Evolutionary conservation across 2,797 vertebrate species (phyloP), one percentile per base, ranked within the genome.

Genomic region (Darevskia mixta): DNA sequence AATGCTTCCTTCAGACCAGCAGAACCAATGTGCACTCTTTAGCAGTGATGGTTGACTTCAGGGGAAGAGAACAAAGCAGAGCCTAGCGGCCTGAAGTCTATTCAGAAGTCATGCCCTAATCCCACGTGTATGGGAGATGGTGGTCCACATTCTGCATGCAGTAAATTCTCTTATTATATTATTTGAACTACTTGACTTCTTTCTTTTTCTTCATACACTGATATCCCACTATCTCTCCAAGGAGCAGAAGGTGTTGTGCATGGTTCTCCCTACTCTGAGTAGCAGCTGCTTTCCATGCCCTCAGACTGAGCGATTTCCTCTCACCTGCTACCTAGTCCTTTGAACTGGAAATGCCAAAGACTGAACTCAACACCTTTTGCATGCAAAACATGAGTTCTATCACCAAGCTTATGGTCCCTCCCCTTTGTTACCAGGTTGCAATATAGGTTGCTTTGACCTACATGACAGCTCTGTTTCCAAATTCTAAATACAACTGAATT

Each of bases 1-100:
- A 97, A 97, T 94, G 95, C 95, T 96, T 95, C 95, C 96, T 96
- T 95, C 95, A 96, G 95, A 96, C 95, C 95, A 95, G 95, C 91
- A 92, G 93, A 89, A 93, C 58, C 95, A 95, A 93, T 91, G 94
- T 91, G 91, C 88, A 96, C 86, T 93, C 93, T 89, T 94, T 95
- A 93, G 94, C 95, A 95, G 94, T 95, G 95, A 93, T 89, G 83
- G 82, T 92, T 89, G 95, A 94, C 91, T 95, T 96, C 94, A 91
- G 92, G 90, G 92, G 93, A 92, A 69, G 55, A 93, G 90, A 94
- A 91, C 64, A 92, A 88, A 84, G 38, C 78, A 49, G 7, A 5
- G n/a, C 61, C 25, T 81, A 58, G 32, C 35, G 35, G 35, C n/a
- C 71, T n/a, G 41, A 35, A 67, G 45, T 43, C 76, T 25, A 3